phyloP scores from a whole-genome alignment of 2,888 invertebrate genomes.

The Hydriomena furcata region DNA sequence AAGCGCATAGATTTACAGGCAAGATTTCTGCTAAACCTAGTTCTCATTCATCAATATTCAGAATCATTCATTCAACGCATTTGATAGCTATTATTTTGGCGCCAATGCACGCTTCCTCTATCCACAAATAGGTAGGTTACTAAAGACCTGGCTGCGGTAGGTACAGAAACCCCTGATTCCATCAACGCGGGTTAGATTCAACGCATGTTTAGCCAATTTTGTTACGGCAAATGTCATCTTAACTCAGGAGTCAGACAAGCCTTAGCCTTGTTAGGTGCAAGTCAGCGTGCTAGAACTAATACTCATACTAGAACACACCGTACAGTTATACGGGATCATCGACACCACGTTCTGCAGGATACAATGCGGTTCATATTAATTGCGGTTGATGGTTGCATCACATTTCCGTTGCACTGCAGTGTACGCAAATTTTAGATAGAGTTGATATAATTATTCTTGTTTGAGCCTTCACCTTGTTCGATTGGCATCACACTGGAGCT shows the following conservation, averaged over 20 bases:
- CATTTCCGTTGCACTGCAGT: conserved; percentile 51
- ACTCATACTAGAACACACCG: conserved; percentile 10
- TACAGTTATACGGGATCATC: conserved; percentile 26
- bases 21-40: conserved; percentile 5
- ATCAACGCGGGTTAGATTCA: neutral
- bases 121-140: neutral
- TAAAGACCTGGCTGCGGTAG: neutral
- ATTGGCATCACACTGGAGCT: no score
- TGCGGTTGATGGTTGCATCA: conserved; percentile 48
- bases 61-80: conserved; percentile 14
- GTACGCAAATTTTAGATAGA: conserved; percentile 13
- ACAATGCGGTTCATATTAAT: conserved; percentile 60
- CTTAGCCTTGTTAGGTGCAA: neutral
- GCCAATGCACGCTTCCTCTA: conserved; percentile 3
- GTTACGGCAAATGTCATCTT: neutral
- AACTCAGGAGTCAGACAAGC: neutral
- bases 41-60: conserved; percentile 14
- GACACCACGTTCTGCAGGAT: conserved; percentile 42
- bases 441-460: no score
- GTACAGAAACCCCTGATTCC: neutral
- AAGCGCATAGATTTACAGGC: conserved; percentile 2
- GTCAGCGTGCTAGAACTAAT: neutral
- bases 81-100: conserved; percentile 9
- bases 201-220: neutral
- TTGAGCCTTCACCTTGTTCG: no score